Evolutionary conservation across 2,113 vertebrate genomes (phyloP).

Genomic region (Lasiurus cinereus): DNA sequence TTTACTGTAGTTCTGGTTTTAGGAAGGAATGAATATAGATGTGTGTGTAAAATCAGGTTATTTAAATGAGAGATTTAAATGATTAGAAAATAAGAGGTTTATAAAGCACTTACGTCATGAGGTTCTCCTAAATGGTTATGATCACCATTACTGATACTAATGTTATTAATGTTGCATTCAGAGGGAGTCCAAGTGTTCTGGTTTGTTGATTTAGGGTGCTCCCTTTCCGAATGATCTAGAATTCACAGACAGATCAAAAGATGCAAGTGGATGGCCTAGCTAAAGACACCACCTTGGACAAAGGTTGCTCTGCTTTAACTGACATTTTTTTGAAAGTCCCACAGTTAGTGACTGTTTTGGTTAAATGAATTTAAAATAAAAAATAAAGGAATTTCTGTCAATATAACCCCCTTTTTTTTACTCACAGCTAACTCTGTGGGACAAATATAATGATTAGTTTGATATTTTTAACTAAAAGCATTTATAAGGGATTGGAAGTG

Average conservation of each 20-base stretch:
- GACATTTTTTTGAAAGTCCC: background rate
- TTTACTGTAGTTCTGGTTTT: background rate
- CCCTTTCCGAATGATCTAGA: background rate
- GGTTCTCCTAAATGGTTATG: background rate
- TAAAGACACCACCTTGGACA: background rate
- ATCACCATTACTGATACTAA: background rate
- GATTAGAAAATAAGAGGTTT: background rate
- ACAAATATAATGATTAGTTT: background rate
- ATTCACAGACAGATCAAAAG: background rate
- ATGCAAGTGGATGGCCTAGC: background rate
- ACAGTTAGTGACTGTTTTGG: background rate
- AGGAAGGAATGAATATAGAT: background rate
- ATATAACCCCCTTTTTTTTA: background rate
- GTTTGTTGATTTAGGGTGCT: background rate
- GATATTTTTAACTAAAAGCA: background rate
- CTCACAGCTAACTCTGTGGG: background rate
- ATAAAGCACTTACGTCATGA: background rate
- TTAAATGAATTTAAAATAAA: background rate
- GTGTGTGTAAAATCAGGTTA: background rate
- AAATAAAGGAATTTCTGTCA: background rate
- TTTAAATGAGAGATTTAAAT: background rate
- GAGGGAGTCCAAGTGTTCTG: background rate
- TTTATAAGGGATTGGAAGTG: background rate
- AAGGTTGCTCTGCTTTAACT: background rate
- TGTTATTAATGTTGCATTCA: background rate